Percentiles rank a stretch among this genome's conserved stretches.
Evolutionary conservation across 2,113 vertebrate genomes (phyloP).

Genomic region (Holacanthus passer): DNA sequence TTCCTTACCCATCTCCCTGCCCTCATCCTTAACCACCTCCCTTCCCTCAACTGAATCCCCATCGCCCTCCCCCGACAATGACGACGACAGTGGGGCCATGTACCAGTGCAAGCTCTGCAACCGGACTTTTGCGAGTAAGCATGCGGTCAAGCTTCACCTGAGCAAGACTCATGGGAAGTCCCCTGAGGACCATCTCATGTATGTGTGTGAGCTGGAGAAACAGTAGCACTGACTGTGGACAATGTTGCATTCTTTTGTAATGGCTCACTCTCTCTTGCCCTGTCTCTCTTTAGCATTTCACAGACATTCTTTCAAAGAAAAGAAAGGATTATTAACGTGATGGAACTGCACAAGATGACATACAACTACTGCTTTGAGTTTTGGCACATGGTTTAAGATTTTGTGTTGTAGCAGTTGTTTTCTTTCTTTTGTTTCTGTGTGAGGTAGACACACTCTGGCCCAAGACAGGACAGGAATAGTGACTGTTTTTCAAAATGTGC

Average conservation of each 20-base stretch:
- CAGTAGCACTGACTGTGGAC: constrained; percentile 90
- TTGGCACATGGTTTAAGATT: constrained; percentile 92
- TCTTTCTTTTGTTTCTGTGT: constrained; percentile 75
- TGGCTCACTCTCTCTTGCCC: constrained; percentile 69
- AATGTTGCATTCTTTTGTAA: constrained; percentile 67
- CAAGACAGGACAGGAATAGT: constrained; percentile 80
- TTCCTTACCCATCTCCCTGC: constrained; percentile 69
- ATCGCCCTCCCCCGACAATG: constrained; percentile 91
- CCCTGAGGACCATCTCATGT: constrained; percentile 98
- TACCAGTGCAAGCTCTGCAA: constrained; percentile 99
- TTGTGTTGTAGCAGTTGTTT: constrained; percentile 83
- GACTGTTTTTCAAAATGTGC: constrained; percentile 87
- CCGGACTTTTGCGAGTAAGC: constrained; percentile 99
- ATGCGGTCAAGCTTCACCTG: constrained; percentile 98
- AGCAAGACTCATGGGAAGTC: constrained; percentile 99
- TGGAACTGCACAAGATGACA: constrained; percentile 91
- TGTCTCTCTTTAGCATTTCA: constrained; percentile 70
- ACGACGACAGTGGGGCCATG: constrained; percentile 88
- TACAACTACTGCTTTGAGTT: constrained; percentile 92
- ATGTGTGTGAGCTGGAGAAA: constrained; percentile 96
- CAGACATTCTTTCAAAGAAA: constrained; percentile 69
- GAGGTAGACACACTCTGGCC: constrained; percentile 85
- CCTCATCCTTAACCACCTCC: constrained; percentile 66
- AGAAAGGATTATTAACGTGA: constrained; percentile 76
- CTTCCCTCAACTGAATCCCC: constrained; percentile 73